These are phyloP conservation scores for Sinohyriopsis cumingii DNA, from an alignment of 2,888 invertebrate genomes.

Conservation along the genomic window DNA sequence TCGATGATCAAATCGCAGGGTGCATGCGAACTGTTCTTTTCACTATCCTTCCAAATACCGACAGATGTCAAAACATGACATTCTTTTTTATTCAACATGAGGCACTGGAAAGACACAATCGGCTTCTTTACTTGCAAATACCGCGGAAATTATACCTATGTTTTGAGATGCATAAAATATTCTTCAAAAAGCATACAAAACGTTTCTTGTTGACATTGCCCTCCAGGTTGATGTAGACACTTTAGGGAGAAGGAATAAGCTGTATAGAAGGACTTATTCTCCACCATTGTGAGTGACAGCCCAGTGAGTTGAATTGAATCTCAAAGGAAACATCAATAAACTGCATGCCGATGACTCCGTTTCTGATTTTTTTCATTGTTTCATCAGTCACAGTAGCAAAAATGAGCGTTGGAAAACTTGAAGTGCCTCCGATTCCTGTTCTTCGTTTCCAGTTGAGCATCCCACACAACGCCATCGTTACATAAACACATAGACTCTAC, in stretches of 20 bases:
- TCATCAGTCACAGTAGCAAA: constrained; percentile 81
- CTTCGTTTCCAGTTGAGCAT: too few relatives aligned
- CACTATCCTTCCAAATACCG: too few relatives aligned
- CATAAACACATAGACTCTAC: too few relatives aligned
- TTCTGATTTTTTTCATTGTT: constrained; percentile 61
- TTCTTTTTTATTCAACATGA: not conserved
- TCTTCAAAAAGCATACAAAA: constrained; percentile 78
- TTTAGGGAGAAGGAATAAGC: constrained; percentile 83
- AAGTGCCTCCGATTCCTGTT: constrained; percentile 26
- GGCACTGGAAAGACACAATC: constrained; percentile 8
- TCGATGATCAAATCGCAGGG: not conserved
- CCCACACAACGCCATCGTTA: too few relatives aligned
- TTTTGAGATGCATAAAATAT: constrained; percentile 78
- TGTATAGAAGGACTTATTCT: constrained; percentile 84
- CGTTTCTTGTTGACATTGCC: constrained; percentile 59
- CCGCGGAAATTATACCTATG: constrained; percentile 65
- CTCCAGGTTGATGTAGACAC: constrained; percentile 77
- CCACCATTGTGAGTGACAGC: constrained; percentile 77
- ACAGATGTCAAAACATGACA: too few relatives aligned
- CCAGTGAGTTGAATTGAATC: too few relatives aligned
- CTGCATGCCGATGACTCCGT: constrained; percentile 8
- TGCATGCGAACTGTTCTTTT: too few relatives aligned
- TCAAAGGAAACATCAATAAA: too few relatives aligned
- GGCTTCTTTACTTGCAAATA: constrained; percentile 62
- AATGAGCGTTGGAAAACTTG: constrained; percentile 45